Evolutionary conservation across 2,888 invertebrate species (phyloP), one percentile per base, ranked within the genome.

Genomic region (Nasonia oneida): DNA sequence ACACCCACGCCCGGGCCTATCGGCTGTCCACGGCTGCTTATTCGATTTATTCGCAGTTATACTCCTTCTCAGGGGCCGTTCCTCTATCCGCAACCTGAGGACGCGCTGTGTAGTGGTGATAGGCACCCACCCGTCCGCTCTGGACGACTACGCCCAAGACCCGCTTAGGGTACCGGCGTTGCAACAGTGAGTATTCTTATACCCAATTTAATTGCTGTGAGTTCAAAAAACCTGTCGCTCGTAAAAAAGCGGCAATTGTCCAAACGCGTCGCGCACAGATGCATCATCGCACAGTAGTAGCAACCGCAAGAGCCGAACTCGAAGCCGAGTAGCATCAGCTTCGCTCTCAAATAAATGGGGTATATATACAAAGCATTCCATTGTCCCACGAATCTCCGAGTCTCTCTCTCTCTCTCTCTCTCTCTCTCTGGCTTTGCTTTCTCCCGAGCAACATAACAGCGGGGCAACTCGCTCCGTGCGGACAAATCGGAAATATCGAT

Each of bases 401-500:
- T 64, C 64, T 29, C 64, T 57, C 29, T 29, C 29, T 57, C 5
- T 14, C 18, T n/a, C 57, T 57, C 57, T 57, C 12, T 15, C n/a
- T 57, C 6, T 15, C 18, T n/a, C 57, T 57, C 57, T n/a, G 37
- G 18, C 18, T 15, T 57, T n/a, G 57, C n/a, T 57, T 57, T 57
- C 57, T 57, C 57, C 57, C 2, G 57, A n/a, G 57, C n/a, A 57
- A n/a, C 57, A 18, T 18, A 23, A 18, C 64, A 64, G 64, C 64
- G 4, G 37, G 37, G 37, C 29, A 23, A 23, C 64, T 10, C 23
- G 10, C 64, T 18, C n/a, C 18, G 23, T 64, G 64, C 29, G 64
- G 64, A 64, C 64, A 64, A 64, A 64, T 64, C 64, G 64, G 23
- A 64, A 47, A 47, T 23, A 42, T 42, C 47, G 73, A 47, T 74